These are phyloP conservation scores for Brevimyrus niger DNA, from an alignment of 2,113 vertebrate species.

Conservation along the genomic window DNA sequence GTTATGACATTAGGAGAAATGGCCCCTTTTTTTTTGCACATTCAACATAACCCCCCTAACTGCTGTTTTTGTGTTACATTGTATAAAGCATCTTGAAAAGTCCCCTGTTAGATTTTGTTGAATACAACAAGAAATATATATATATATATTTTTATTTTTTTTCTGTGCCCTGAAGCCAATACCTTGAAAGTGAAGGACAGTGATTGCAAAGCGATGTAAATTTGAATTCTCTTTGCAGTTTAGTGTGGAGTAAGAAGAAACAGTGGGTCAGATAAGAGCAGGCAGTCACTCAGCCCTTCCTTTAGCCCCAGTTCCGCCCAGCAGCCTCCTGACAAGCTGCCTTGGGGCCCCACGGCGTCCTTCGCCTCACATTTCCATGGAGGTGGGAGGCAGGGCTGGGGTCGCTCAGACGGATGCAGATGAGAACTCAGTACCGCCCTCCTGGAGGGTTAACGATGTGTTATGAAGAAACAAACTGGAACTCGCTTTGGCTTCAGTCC, in stretches of 20 bases:
- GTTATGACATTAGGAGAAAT: constrained; percentile 37
- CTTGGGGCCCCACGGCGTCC: not conserved
- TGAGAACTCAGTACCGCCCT: not conserved
- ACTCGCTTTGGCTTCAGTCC: not conserved
- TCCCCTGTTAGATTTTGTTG: constrained; percentile 53
- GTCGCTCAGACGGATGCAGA: not conserved
- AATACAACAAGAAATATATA: constrained; percentile 39
- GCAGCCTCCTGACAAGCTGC: not conserved
- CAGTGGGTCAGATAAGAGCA: not conserved
- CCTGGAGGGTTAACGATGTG: not conserved
- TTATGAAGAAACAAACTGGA: not conserved
- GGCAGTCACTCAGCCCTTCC: not conserved
- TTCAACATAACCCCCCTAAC: constrained; percentile 40
- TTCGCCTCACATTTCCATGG: not conserved
- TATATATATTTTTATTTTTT: constrained; percentile 14
- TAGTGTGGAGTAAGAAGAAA: not conserved
- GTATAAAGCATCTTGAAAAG: constrained; percentile 46
- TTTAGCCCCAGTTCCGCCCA: not conserved
- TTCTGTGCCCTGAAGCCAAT: constrained; percentile 28
- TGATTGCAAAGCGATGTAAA: not conserved
- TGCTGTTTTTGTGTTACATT: constrained; percentile 33
- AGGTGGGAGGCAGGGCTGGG: not conserved
- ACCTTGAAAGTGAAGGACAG: constrained; percentile 11
- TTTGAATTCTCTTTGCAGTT: not conserved
- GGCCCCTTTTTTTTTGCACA: constrained; percentile 25